Conservation (phyloP, 2,113 vertebrate species). For the Cyanistes caeruleus region DNA sequence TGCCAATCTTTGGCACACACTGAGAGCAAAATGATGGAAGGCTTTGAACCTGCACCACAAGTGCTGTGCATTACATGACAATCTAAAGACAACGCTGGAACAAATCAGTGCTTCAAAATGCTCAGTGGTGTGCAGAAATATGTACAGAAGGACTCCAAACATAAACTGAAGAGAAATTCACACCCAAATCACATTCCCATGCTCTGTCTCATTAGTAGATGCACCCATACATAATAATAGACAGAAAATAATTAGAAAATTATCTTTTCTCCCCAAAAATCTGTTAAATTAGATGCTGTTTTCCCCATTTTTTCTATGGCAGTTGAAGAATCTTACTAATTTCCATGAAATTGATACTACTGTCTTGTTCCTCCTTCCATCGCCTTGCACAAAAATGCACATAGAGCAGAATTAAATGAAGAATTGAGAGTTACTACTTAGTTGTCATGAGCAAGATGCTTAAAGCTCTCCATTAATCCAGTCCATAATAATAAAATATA, state of each 20-base stretch:
- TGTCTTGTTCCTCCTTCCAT: not conserved
- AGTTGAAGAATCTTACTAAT: not conserved
- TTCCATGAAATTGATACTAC: not conserved
- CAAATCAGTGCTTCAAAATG: not conserved
- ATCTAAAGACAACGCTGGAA: not conserved
- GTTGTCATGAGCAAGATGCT: not conserved
- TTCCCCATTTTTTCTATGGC: not conserved
- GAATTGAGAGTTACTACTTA: not conserved
- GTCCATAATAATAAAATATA: not conserved
- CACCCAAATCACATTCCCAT: not conserved
- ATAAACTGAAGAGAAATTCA: not conserved
- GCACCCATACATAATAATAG: not conserved
- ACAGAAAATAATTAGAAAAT: not conserved
- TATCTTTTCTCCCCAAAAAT: not conserved
- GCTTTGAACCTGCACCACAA: not conserved
- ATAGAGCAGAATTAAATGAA: not conserved
- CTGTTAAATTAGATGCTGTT: not conserved
- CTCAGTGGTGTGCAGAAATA: not conserved
- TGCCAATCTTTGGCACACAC: not conserved
- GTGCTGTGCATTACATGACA: not conserved
- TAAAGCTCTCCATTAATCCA: not conserved
- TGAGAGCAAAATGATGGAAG: not conserved
- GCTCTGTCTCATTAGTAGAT: not conserved
- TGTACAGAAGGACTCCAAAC: not conserved
- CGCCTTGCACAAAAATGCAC: not conserved